These are phyloP conservation scores for Gibbula magus DNA, from an alignment of 2,888 invertebrate genomes.

Conservation along the genomic window DNA sequence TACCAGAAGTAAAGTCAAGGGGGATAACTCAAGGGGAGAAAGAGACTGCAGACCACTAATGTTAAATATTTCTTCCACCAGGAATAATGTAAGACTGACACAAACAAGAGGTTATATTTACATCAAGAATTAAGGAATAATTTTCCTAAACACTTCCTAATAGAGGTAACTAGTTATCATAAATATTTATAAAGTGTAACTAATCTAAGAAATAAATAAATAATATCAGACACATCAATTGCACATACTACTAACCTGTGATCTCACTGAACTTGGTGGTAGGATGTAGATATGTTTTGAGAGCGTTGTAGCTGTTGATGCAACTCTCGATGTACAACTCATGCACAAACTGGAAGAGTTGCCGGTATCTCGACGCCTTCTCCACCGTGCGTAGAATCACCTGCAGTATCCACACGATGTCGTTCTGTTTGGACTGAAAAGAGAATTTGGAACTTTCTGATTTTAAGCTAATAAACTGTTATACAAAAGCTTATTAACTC, in stretches of 20 bases:
- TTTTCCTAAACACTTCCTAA: too few relatives aligned
- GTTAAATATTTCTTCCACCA: too few relatives aligned
- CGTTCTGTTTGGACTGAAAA: conserved; percentile 78
- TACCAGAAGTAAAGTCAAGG: too few relatives aligned
- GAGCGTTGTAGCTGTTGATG: conserved; percentile 81
- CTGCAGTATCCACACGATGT: conserved; percentile 80
- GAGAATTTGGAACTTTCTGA: neutral
- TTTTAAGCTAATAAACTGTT: too few relatives aligned
- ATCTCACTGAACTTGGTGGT: conserved; percentile 79
- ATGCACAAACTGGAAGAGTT: conserved; percentile 83
- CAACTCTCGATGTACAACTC: conserved; percentile 84
- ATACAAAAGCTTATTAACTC: too few relatives aligned
- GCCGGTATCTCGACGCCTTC: conserved; percentile 79
- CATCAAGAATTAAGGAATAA: too few relatives aligned
- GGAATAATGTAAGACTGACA: neutral
- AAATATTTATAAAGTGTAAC: neutral
- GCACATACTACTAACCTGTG: conserved; percentile 73
- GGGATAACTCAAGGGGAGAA: neutral
- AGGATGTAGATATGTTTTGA: conserved; percentile 82
- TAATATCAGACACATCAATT: neutral
- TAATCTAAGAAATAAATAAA: neutral
- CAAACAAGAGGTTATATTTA: too few relatives aligned
- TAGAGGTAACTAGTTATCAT: too few relatives aligned
- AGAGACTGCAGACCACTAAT: neutral
- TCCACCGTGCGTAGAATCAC: conserved; percentile 80